Evolutionary conservation across 2,797 vertebrate genomes (phyloP).

Genomic region (Mergus octosetaceus): DNA sequence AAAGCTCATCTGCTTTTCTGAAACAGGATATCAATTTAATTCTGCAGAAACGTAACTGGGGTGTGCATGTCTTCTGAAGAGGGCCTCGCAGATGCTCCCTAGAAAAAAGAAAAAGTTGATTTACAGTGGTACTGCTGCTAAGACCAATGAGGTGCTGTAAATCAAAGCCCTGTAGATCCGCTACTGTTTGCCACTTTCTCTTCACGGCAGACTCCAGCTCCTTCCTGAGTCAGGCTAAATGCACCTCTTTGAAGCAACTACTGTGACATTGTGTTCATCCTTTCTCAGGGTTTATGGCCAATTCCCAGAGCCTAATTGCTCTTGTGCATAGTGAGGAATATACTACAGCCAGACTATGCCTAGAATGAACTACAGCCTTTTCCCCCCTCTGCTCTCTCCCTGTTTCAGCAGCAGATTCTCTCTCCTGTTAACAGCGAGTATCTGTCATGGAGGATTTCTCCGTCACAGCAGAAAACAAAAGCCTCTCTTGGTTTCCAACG

Average conservation of each 20-base stretch:
- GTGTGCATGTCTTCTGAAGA: not conserved
- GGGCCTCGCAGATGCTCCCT: not conserved
- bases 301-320: not conserved
- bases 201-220: not conserved
- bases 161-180: not conserved
- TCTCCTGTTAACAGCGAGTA: not conserved
- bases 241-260: not conserved
- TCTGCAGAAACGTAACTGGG: not conserved
- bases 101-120: not conserved
- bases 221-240: not conserved
- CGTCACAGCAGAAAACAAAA: not conserved
- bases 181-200: not conserved
- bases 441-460: not conserved
- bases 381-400: fast-evolving
- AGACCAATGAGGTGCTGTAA: not conserved
- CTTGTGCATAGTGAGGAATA: not conserved
- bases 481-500: not conserved
- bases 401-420: not conserved
- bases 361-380: not conserved
- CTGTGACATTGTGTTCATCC: not conserved
- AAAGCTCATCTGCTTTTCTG: not conserved
- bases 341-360: not conserved
- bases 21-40: constrained; percentile 2
- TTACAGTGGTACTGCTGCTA: not conserved
- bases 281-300: not conserved